Base-by-base conservation (phyloP, 2,888 invertebrate species). In the Trissolcus japonicus region DNA sequence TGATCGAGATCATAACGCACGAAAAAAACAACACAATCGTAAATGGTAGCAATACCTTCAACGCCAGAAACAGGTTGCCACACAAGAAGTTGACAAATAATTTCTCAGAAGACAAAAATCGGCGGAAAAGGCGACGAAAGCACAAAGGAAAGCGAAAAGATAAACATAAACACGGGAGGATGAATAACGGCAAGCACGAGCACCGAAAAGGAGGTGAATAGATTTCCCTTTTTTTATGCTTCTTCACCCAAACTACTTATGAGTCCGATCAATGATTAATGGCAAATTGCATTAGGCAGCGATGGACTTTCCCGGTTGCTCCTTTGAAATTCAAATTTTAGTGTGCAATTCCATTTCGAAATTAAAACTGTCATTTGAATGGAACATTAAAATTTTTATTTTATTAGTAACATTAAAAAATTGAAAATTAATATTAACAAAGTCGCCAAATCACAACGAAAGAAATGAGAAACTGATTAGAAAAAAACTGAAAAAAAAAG, bases 111-210 rank as follows among this genome's bases (percentile, higher is more conserved):
- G 85, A 83, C 35, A 83, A 83, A 65, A 86, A 85, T 65, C 84
- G 83, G 62, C 86, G 83, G 76, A 82, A 82, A 59, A 83, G 81
- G 81, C 83, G 84, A 67, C 81, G 84, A 65, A 88, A 86, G 77
- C 85, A 86, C 80, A 85, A 86, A 81, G 84, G 83, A 43, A 79
- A 82, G 65, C 80, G 83, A 57, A 80, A 81, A 65, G 86, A 86
- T 43, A 82, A 86, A 63, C 86, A 85, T 65, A 85, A 82, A 77
- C 84, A 84, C 55, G 82, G 84, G 79, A 83, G 82, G 79, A 83
- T 83, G 78, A 78, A 82, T 65, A 85, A 83, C 61, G 84, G 83
- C 41, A 85, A 85, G 54, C 85, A 84, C 61, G 83, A 85, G 41
- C 82, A 85, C 54, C 81, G 83, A 69, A 86, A 84, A 82, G 80